Conservation (phyloP, 2,888 invertebrate species). For the Julus scanicus region DNA sequence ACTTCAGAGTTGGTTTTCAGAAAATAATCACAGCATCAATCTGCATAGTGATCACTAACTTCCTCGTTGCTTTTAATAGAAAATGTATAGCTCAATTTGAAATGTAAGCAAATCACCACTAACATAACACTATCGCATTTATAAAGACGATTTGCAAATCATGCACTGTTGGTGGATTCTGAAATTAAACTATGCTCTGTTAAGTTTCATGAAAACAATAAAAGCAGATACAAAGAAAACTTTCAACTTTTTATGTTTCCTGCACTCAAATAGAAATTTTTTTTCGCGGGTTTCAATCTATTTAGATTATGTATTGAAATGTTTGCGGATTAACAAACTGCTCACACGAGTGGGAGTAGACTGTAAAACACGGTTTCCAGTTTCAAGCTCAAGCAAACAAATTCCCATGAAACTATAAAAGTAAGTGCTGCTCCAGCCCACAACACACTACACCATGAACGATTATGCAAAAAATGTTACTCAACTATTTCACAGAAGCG, state of each 20-base stretch:
- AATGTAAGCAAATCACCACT: no score
- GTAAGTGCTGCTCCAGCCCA: no score
- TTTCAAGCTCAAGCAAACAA: background rate
- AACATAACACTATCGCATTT: background rate
- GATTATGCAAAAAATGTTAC: background rate
- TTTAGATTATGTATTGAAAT: background rate
- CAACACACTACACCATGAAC: background rate
- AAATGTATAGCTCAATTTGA: no score
- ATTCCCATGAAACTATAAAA: background rate
- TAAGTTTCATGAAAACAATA: background rate
- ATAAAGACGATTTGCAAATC: background rate
- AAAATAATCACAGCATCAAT: no score
- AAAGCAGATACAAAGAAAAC: background rate
- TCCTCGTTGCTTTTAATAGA: no score
- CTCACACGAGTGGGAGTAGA: background rate
- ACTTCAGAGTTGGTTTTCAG: no score
- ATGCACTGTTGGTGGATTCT: background rate
- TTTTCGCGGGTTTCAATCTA: background rate
- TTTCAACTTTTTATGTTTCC: background rate
- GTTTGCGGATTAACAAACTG: background rate
- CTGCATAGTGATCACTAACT: no score
- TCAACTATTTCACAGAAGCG: no score
- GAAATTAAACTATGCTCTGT: background rate
- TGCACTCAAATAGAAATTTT: background rate
- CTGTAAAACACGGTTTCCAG: background rate